phyloP scores from a whole-genome alignment of 2,888 invertebrate genomes.

The Dicyrtoma fusca region DNA sequence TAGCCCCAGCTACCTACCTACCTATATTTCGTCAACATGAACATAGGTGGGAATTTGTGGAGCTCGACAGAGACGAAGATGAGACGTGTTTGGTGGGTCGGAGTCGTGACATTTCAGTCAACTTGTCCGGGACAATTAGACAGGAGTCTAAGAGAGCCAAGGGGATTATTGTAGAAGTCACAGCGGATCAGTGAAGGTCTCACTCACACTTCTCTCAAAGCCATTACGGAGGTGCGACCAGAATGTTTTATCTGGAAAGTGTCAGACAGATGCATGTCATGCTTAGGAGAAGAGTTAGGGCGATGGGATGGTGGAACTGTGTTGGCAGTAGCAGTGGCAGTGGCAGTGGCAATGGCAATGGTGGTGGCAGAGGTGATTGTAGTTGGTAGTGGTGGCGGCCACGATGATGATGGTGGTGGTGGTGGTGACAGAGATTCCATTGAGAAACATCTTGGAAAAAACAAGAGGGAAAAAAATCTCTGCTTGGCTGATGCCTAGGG shows the following conservation, averaged over 20 bases:
- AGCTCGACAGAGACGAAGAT: background rate
- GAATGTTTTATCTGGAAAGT: constrained; percentile 20
- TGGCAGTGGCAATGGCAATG: background rate
- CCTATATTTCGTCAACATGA: too few species aligned
- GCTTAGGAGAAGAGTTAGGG: background rate
- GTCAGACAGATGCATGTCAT: constrained; percentile 23
- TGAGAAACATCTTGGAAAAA: background rate
- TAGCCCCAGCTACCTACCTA: too few species aligned
- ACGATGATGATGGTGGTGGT: too few species aligned
- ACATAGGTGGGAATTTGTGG: background rate
- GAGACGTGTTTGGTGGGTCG: background rate
- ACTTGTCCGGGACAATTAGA: too few species aligned
- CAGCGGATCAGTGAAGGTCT: background rate
- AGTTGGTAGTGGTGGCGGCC: too few species aligned
- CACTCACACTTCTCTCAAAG: background rate
- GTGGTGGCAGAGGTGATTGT: too few species aligned
- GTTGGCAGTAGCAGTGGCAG: background rate
- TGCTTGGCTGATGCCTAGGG: background rate
- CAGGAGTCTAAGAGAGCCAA: too few species aligned
- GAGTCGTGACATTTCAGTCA: too few species aligned
- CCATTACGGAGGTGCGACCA: constrained; percentile 22
- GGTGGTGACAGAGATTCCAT: too few species aligned
- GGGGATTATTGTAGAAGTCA: too few species aligned
- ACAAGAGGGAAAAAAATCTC: background rate
- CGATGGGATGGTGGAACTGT: background rate